Evolutionary conservation across 2,888 invertebrate genomes (phyloP), one percentile per base, ranked within the genome.

Genomic region (Drosophila barbarae): DNA sequence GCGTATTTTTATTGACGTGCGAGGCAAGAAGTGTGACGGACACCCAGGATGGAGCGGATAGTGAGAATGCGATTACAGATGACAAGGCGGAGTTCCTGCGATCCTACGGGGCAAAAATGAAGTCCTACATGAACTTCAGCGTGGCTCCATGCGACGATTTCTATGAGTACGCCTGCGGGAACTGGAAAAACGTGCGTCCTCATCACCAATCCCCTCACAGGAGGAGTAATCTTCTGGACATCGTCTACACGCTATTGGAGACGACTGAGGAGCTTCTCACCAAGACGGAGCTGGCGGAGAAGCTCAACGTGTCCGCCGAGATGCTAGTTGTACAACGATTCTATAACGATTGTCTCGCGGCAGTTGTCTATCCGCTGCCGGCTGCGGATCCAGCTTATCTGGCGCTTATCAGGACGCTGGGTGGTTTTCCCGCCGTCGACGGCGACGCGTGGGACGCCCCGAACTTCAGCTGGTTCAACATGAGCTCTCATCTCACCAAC

Each of bases 371-470:
- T 65, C 87, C 89, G 8, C 44, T 80, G 44, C 67, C 72, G 44
- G 85, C 78, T 6, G 80, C 79, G 6, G 61, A 78, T 36, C 72
- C 77, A 64, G 87, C 84, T 56, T 88, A 87, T 73, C 69, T 88
- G 51, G 54, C 68, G 26, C 76, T 86, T 42, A 76, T 88, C 66
- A 81, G 77, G 49, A 66, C 77, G 3, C 76, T 88, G 42, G 88
- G 89, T 51, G 88, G 88, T 2, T 89, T 89, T 51, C 88, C 88
- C 4, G 89, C 89, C 1, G 66, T 89, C 0, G 83, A 88, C 23
- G 59, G 84, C 3, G 51, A 71, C 0, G 80, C 87, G 42, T 84
- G 86, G 87, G 67, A 76, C 21, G 63, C 77, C 2, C 60, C 77
- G 3, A 74, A 70, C 5, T 88, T 88, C 26, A 82, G 85, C 55